These are phyloP conservation scores for Rhincodon typus DNA, from an alignment of 2,797 vertebrate species.

Conservation along the genomic window DNA sequence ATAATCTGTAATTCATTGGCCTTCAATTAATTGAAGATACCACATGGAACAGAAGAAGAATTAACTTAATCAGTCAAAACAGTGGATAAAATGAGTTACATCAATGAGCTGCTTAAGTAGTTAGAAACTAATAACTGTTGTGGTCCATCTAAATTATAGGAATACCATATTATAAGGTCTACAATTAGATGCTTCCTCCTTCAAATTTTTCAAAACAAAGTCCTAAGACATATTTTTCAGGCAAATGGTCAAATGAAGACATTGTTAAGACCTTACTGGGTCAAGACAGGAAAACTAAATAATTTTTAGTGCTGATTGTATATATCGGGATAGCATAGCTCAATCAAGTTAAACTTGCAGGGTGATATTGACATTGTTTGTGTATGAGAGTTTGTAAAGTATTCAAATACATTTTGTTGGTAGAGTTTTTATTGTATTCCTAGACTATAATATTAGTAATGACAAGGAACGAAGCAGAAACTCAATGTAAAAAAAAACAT, in stretches of 20 bases:
- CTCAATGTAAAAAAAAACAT: too few species aligned
- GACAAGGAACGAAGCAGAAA: not conserved
- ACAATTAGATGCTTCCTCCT: not conserved
- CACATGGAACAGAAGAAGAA: too few species aligned
- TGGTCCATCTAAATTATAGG: not conserved
- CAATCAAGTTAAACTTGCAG: not conserved
- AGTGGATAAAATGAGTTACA: too few species aligned
- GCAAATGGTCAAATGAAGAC: not conserved
- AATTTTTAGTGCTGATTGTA: not conserved
- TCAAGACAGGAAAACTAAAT: not conserved
- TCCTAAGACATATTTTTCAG: not conserved
- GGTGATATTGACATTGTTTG: not conserved
- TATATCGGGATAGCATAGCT: not conserved
- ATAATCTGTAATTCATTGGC: too few species aligned
- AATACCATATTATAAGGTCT: not conserved
- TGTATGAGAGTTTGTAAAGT: not conserved
- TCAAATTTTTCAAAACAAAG: not conserved
- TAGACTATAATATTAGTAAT: not conserved
- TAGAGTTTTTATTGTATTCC: too few species aligned
- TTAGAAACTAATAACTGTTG: not conserved
- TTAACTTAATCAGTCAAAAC: too few species aligned
- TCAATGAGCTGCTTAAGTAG: too few species aligned
- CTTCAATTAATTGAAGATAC: too few species aligned
- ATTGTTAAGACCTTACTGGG: not conserved
- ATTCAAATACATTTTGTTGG: not conserved